Conservation (phyloP, 1,140 invertebrate genomes). For the Conus ventricosus region DNA sequence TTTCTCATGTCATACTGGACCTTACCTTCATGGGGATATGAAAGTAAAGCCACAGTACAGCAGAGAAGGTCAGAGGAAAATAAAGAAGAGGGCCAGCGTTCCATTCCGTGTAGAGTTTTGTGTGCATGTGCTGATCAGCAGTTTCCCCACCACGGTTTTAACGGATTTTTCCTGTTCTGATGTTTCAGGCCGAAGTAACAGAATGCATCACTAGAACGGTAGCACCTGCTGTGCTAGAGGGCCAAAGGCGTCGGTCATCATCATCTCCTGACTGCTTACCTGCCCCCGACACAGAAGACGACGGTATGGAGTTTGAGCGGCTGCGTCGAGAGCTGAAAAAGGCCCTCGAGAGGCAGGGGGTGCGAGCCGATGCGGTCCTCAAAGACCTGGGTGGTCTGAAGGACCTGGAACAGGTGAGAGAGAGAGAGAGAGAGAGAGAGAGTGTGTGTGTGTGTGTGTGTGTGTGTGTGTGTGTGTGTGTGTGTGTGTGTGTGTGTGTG, state of each 20-base stretch:
- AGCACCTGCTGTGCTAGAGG: background rate
- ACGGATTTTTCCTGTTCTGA: background rate
- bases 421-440: background rate
- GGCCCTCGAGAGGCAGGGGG: constrained; percentile 41
- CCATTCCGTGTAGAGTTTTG: too few relatives aligned
- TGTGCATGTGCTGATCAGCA: too few relatives aligned
- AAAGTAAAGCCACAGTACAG: too few relatives aligned
- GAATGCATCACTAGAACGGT: background rate
- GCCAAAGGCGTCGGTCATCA: background rate
- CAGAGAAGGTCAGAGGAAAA: too few relatives aligned
- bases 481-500: background rate
- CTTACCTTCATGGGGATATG: too few relatives aligned
- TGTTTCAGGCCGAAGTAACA: background rate
- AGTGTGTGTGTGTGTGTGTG: background rate
- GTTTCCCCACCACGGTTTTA: too few relatives aligned
- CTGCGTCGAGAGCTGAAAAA: constrained; percentile 41
- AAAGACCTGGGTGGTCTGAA: constrained; percentile 44
- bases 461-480: background rate
- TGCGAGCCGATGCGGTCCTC: constrained; percentile 35
- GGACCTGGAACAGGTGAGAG: constrained; percentile 48
- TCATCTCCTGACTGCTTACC: background rate
- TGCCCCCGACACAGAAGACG: background rate
- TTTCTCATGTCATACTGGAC: too few relatives aligned
- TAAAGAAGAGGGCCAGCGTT: too few relatives aligned
- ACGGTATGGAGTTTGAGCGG: constrained; percentile 44